Base-by-base conservation (phyloP, 1,140 invertebrate genomes). In the Ceratina japonica region DNA sequence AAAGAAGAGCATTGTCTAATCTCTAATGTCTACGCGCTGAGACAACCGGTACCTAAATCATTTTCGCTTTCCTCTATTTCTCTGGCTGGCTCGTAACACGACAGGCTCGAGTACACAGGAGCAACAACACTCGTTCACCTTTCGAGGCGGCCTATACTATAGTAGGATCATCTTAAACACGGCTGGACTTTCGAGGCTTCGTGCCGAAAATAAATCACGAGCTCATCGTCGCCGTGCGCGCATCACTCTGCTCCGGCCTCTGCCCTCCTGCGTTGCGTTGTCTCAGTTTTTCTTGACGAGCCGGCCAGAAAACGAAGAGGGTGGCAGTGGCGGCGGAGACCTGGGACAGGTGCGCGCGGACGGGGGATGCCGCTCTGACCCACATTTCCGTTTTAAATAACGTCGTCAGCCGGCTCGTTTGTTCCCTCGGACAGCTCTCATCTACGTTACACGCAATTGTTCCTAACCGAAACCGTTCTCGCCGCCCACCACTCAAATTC, bases 311-410 rank as follows among this genome's bases (percentile, higher is more conserved):
- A 81, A 54, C 37, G 62, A 27, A 71, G 58, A 80, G 54, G 56
- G 18, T 7, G 49, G 8, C 15, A 44, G 24, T 18, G 64, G 68
- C 15, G 12, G 64, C 18, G 10, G 54, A 37, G 61, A 18, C 18
- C 5, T 44, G 0, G 79, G 24, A 62, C 37, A 64, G 62, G 65
- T 56, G 54, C 66, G 37, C 31, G 54, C 54, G 54, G 63, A 69
- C 59, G 58, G 65, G 74, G 22, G 68, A 74, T 62, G 54, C 37
- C 37, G 37, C 10, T 69, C 79, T 87, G 89, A 88, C 89, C 89
- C 76, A 90, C 82, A 89, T 91, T 87, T 87, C 68, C 70, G 82
- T 86, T 87, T 90, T 89, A 90, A 90, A 89, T 88, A 88, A 89
- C 81, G 73, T 63, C 52, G 51, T 63, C 68, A n/a, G 20, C 37